These are phyloP conservation scores for Xanthia togata DNA, from an alignment of 2,888 invertebrate species.

Conservation along the genomic window DNA sequence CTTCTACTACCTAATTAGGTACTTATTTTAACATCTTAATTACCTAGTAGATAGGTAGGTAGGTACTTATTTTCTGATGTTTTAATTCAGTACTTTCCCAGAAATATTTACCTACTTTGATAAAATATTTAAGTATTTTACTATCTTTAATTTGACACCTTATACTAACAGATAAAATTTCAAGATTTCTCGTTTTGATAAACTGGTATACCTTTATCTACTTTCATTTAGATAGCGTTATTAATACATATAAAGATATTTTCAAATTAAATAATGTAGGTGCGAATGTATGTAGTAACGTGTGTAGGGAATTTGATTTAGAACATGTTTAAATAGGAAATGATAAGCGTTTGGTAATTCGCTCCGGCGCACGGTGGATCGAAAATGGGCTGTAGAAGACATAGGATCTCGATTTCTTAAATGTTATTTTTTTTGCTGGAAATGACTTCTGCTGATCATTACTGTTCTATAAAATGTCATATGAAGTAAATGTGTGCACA, in stretches of 20 bases:
- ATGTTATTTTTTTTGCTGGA: no score
- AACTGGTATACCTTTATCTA: constrained; percentile 32
- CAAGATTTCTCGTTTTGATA: constrained; percentile 55
- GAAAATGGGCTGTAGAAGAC: no score
- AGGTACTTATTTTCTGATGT: constrained; percentile 9
- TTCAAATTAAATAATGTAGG: constrained; percentile 41
- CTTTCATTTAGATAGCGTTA: constrained; percentile 41
- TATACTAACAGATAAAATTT: constrained; percentile 53
- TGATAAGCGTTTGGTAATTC: constrained; percentile 60
- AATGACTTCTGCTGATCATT: no score
- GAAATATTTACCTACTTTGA: constrained; percentile 34
- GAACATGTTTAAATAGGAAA: constrained; percentile 56
- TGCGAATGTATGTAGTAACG: constrained; percentile 24
- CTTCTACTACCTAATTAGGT: constrained; percentile 19
- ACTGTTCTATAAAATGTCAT: no score
- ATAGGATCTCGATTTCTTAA: no score
- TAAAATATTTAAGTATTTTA: constrained; percentile 43
- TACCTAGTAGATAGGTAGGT: no score
- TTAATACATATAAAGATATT: constrained; percentile 29
- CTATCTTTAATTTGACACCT: constrained; percentile 47
- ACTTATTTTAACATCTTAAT: constrained; percentile 26
- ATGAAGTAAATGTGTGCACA: no score
- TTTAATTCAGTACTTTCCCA: constrained; percentile 25
- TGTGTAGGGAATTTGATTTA: constrained; percentile 56
- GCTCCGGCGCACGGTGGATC: no score